Evolutionary conservation across 2,113 vertebrate species (phyloP).

Genomic region (Rhipidura dahli): DNA sequence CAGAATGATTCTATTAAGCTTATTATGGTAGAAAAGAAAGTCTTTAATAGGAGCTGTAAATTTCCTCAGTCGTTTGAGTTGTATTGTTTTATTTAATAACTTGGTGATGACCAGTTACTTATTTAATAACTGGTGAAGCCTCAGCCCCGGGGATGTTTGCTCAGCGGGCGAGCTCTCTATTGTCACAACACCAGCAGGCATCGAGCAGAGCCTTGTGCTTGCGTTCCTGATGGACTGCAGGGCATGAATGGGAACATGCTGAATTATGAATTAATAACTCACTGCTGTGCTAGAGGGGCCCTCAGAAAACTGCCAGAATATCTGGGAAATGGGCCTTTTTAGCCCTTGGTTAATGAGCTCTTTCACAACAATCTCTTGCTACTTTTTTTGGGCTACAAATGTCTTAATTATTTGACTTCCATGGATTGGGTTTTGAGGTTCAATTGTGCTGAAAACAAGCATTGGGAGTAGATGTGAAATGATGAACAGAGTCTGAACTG

Average conservation of each 20-base stretch:
- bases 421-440: neutral
- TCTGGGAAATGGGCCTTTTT: neutral
- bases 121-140: neutral
- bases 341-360: neutral
- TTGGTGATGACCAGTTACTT: neutral
- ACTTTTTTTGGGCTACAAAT: neutral
- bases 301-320: neutral
- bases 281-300: neutral
- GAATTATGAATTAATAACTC: too few relatives aligned
- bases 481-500: fast-evolving
- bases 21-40: neutral
- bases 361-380: neutral
- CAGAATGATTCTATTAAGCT: neutral
- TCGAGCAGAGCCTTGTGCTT: fast-evolving
- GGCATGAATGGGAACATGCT: neutral
- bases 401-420: neutral
- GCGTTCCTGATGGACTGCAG: neutral
- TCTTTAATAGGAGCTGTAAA: neutral
- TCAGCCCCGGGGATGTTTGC: neutral
- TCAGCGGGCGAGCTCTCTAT: neutral
- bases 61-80: neutral
- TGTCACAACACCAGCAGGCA: neutral
- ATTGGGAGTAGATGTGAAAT: neutral
- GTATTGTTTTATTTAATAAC: neutral
- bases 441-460: neutral